Evolutionary conservation across 2,113 vertebrate genomes (phyloP), one percentile per base, ranked within the genome.

Genomic region (Campylorhamphus procurvoides): DNA sequence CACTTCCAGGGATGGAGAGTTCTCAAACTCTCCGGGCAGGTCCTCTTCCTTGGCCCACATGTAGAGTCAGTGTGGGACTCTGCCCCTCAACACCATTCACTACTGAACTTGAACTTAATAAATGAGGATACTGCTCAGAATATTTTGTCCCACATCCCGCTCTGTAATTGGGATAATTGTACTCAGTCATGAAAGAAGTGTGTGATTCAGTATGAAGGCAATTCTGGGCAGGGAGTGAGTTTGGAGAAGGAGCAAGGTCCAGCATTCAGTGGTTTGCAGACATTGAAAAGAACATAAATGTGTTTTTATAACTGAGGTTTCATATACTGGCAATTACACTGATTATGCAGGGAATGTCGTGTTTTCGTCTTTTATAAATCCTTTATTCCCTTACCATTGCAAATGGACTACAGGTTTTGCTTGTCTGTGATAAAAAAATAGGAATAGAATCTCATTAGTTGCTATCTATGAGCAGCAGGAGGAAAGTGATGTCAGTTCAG

Each of bases 331-430:
- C 68, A 89, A 67, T 94, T 94, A 58, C 53, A 75, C 42, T 96
- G 83, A 85, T 93, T 92, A 59, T 64, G 29, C 42, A 53, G 35
- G 64, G 72, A 23, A 80, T 53, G 46, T 74, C 87, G 93, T 86
- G 52, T 90, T 93, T 91, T 81, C 75, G 56, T 84, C 55, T 93
- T 81, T 83, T 74, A 40, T 77, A 76, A 83, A 80, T 71, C 68
- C 17, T 67, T 75, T 86, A 59, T 87, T 53, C 40, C 47, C 35
- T 89, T 49, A 9, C 24, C 4, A 8, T 23, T 91, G 18, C n/a
- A 72, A 60, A 10, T 55, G 40, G 78, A 59, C 35, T 29, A 47
- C 33, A 63, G 50, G 9, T 68, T 77, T 85, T 53, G 42, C 39
- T 87, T 93, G 82, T 71, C 24, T 84, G 31, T 83, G 53, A 62